Base-by-base conservation (phyloP, 2,888 invertebrate genomes). In the Cotesia congregata region DNA sequence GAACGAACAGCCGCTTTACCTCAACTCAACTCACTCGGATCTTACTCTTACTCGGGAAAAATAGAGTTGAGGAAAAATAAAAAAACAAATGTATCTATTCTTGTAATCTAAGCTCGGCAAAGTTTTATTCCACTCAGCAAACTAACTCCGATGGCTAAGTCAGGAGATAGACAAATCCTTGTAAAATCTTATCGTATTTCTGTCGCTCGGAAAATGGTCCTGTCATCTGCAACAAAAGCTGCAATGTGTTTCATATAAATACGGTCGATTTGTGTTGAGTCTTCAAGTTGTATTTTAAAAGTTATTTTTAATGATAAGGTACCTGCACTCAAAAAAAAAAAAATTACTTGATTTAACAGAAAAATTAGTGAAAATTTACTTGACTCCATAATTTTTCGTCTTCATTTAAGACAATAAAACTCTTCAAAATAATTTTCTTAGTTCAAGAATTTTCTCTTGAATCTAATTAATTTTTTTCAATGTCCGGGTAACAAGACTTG, bases 51-150 rank as follows among this genome's bases (percentile, higher is more conserved):
- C n/a, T 6, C 15, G 15, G 39, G 30, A 12, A 65, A 30, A 65
- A 30, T 7, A 20, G 6, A 30, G 20, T 6, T 9, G 20, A 65
- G 6, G 15, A 5, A 20, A 39, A 38, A 41, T 61, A 67, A 60
- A 60, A 76, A 72, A 76, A 41, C 4, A 72, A 76, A 67, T 72
- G 72, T 72, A 76, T 76, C 76, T 61, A 67, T 71, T 50, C 72
- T 76, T 67, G 76, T 76, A 76, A 76, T 76, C 76, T 76, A 67
- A 72, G 76, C 76, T 72, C 72, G 39, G 76, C 62, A 76, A 76
- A 76, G 67, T 76, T 76, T 72, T 72, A 76, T 76, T 76, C 70
- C 61, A 62, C 72, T 75, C 72, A 20, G 59, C 67, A 65, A 76
- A 76, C 76, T 72, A 68, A 76, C 72, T 76, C 67, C 72, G 50